Evolutionary conservation across 2,113 vertebrate genomes (phyloP).

Genomic region (Ranitomeya imitator): DNA sequence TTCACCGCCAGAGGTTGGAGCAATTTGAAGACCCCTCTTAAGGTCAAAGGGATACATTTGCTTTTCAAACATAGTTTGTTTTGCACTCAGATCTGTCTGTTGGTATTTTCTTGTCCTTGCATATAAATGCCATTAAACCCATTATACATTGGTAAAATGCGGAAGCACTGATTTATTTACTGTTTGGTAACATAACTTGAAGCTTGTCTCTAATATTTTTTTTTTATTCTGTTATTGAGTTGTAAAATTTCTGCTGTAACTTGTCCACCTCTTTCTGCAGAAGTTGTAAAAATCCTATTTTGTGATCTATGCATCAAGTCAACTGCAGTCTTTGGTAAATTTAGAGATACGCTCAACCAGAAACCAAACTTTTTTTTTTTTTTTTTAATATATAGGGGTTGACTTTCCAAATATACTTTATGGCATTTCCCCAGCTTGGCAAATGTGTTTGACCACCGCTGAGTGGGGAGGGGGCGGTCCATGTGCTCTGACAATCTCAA

Average conservation of each 20-base stretch:
- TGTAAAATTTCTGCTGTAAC: background rate
- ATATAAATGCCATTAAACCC: conserved; percentile 23
- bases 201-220: background rate
- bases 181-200: background rate
- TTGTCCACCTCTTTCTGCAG: too few relatives aligned
- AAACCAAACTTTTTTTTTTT: too few relatives aligned
- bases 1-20: conserved; percentile 35
- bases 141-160: conserved; percentile 31
- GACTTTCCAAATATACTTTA: too few relatives aligned
- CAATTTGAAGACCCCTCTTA: conserved; percentile 25
- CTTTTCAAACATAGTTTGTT: conserved; percentile 28
- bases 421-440: too few relatives aligned
- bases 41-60: conserved; percentile 20
- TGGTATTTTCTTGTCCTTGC: conserved; percentile 2
- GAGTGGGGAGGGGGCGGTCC: too few relatives aligned
- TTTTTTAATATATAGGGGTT: too few relatives aligned
- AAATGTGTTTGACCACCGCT: too few relatives aligned
- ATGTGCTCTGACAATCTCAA: too few relatives aligned
- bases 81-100: conserved; percentile 26
- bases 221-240: background rate
- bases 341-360: too few relatives aligned
- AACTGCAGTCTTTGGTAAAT: too few relatives aligned
- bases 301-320: too few relatives aligned
- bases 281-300: too few relatives aligned
- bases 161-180: conserved; percentile 12